Evolutionary conservation across 2,888 invertebrate species (phyloP).

Genomic region (Chloroclysta siterata): DNA sequence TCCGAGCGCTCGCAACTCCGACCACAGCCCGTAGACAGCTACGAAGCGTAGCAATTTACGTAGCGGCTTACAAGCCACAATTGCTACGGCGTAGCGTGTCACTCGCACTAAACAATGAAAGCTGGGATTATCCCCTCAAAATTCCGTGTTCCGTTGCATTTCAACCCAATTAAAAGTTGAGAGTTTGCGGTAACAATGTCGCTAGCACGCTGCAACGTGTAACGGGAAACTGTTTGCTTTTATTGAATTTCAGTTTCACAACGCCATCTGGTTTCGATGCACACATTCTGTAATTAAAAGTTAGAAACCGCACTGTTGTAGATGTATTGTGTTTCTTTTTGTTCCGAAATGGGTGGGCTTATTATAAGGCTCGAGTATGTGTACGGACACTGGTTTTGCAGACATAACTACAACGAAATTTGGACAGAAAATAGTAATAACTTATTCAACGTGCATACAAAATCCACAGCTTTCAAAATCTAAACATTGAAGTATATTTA

Average conservation of each 20-base stretch:
- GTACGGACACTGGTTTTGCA: too few relatives aligned
- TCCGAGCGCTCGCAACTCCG: slow-evolving; percentile 9
- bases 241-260: slow-evolving; percentile 43
- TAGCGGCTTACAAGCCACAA: slow-evolving; percentile 32
- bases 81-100: slow-evolving; percentile 31
- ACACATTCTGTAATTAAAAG: slow-evolving; percentile 26
- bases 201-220: slow-evolving; percentile 32
- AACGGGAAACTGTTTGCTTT: slow-evolving; percentile 32
- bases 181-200: slow-evolving; percentile 35
- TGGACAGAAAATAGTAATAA: too few relatives aligned
- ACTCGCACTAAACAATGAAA: slow-evolving; percentile 31
- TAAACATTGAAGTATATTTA: too few relatives aligned
- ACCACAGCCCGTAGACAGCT: slow-evolving; percentile 29
- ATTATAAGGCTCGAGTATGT: too few relatives aligned
- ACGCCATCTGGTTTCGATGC: slow-evolving; percentile 36
- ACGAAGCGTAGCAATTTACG: slow-evolving; percentile 36
- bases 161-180: slow-evolving; percentile 41
- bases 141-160: slow-evolving; percentile 37
- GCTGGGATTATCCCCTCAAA: slow-evolving; percentile 32
- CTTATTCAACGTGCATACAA: too few relatives aligned
- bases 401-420: too few relatives aligned
- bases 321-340: slow-evolving; percentile 11
- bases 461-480: too few relatives aligned
- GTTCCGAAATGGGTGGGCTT: not conserved
- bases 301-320: slow-evolving; percentile 7